Evolutionary conservation across 2,888 invertebrate species (phyloP).

Genomic region (Agrochola circellaris): DNA sequence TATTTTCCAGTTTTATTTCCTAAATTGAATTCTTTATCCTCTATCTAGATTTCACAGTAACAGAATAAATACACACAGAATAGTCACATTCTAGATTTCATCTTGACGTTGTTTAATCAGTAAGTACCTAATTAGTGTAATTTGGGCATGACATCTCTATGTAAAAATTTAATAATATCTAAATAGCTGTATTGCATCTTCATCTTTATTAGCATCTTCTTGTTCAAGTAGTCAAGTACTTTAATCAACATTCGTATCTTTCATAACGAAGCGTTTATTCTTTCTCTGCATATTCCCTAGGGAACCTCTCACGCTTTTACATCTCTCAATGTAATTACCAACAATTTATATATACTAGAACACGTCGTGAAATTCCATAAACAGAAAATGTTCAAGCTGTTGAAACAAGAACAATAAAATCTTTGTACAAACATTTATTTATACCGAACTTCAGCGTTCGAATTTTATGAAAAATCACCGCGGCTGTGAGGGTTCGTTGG

Average conservation of each 20-base stretch:
- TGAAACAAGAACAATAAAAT: slow-evolving; percentile 59
- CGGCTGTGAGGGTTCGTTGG: neutral
- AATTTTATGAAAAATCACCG: slow-evolving; percentile 30
- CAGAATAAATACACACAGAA: too few species aligned
- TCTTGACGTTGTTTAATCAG: neutral
- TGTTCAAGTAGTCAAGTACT: neutral
- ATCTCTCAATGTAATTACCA: slow-evolving; percentile 35
- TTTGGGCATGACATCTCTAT: neutral
- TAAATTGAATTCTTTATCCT: neutral
- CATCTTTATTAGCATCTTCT: neutral
- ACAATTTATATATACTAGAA: slow-evolving; percentile 42
- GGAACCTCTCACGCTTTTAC: neutral
- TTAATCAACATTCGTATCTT: neutral
- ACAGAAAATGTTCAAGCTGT: slow-evolving; percentile 50
- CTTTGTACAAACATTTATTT: slow-evolving; percentile 53
- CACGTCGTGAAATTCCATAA: slow-evolving; percentile 41
- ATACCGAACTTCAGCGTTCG: slow-evolving; percentile 30
- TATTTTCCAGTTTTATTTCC: too few species aligned
- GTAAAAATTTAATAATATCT: neutral
- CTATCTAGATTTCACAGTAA: neutral
- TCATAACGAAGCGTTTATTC: neutral
- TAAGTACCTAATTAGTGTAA: neutral
- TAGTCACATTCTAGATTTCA: neutral
- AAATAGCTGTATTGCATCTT: too few species aligned
- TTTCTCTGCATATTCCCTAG: slow-evolving; percentile 18